Percentiles rank a stretch among this genome's conserved stretches.
These are phyloP conservation scores for Gisinianus flammeolus DNA, from an alignment of 2,888 invertebrate species.

Conservation along the genomic window DNA sequence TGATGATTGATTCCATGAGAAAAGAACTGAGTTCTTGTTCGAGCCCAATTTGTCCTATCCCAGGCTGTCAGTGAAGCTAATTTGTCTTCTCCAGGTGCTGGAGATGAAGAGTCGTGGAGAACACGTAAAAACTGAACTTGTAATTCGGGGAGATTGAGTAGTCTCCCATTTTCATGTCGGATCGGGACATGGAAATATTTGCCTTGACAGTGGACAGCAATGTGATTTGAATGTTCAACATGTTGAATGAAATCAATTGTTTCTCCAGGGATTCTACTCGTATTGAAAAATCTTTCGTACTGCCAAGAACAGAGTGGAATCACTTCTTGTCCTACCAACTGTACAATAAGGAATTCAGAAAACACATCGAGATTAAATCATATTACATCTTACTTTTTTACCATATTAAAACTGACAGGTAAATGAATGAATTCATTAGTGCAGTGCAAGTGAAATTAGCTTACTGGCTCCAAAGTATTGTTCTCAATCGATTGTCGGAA, in stretches of 20 bases:
- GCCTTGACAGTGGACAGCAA: conserved; percentile 92
- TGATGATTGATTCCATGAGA: not conserved
- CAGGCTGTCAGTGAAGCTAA: conserved; percentile 93
- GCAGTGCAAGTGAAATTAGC: conserved; percentile 59
- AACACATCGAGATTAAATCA: too few species aligned
- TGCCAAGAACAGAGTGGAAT: conserved; percentile 98
- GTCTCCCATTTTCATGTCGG: conserved; percentile 64
- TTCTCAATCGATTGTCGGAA: conserved; percentile 89
- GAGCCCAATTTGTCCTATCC: conserved; percentile 89
- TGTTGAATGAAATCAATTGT: conserved; percentile 92
- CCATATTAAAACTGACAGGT: not conserved
- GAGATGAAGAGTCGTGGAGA: conserved; percentile 71
- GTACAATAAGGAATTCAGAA: conserved; percentile 36
- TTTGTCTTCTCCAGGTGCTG: conserved; percentile 84
- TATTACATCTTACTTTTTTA: not conserved
- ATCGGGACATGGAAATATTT: conserved; percentile 92
- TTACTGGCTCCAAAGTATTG: conserved; percentile 91
- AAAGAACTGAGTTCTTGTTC: conserved; percentile 69
- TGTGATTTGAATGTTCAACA: conserved; percentile 82
- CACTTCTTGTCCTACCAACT: conserved; percentile 88
- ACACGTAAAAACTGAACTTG: conserved; percentile 92
- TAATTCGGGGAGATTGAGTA: conserved; percentile 86
- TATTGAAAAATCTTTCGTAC: conserved; percentile 96
- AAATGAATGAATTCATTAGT: not conserved
- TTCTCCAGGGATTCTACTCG: conserved; percentile 90